Base-by-base conservation (phyloP, 2,797 vertebrate genomes). In the Sebastes diaconus region DNA sequence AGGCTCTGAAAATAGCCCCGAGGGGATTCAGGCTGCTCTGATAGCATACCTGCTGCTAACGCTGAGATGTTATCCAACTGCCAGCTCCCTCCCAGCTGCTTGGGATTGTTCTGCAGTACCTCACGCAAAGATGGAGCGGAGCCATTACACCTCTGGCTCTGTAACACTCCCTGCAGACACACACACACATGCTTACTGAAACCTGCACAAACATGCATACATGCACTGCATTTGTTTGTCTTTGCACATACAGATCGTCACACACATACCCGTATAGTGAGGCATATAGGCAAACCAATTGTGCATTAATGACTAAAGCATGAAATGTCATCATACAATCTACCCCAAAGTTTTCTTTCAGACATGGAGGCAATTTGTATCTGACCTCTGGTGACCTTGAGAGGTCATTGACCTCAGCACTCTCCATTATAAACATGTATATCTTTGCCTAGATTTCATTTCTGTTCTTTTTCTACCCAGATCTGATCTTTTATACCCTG, bases 81-180 rank as follows among this genome's bases (percentile, higher is more conserved):
- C 81, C 76, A 72, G 73, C 83, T 84, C 79, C 50, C 76, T 84
- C 82, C 79, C 83, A 88, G 83, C 88, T 81, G 84, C 86, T 87
- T 81, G 67, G 84, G 77, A 88, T 90, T 88, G 87, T 85, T 89
- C 85, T 86, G 87, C 85, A 88, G 87, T 88, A 88, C 84, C 90
- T 93, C 93, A 91, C 88, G 87, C 88, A 88, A 90, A 94, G 92
- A 92, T 92, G 85, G 89, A 93, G 90, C 87, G 72, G 77, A 88
- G 90, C 90, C 84, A 93, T 94, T 93, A 91, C 79, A 92, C 87
- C 84, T 84, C 87, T 86, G 88, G 86, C 90, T 85, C 89, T 78
- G 54, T 70, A 86, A 82, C 71, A 24, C 81, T 92, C 93, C 87
- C 90, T 68, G 77, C 61, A 92, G 87, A 90, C 87, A 63, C 79